Conservation (phyloP, 2,797 vertebrate genomes). For the Salarias fasciatus region DNA sequence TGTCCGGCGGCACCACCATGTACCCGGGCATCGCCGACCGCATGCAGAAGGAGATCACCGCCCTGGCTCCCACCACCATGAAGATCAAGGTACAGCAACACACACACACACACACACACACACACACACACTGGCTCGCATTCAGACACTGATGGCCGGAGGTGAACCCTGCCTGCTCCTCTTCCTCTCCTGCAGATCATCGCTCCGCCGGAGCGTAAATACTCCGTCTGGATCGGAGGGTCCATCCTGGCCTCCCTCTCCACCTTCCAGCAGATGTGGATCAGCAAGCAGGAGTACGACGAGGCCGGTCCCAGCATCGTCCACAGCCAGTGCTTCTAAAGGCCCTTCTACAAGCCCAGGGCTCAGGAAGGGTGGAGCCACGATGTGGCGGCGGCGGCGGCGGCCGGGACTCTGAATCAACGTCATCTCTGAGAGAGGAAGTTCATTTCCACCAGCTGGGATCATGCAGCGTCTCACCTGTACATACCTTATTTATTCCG, state of each 20-base stretch:
- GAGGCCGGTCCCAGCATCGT: constrained; percentile 96
- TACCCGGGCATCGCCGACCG: constrained; percentile 95
- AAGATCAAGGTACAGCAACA: constrained; percentile 86
- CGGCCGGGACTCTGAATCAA: constrained; percentile 19
- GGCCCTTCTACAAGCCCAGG: background rate
- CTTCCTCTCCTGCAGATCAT: constrained; percentile 86
- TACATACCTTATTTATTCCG: constrained; percentile 76
- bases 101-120: too few species aligned
- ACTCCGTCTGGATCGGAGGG: constrained; percentile 97
- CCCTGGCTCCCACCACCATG: constrained; percentile 93
- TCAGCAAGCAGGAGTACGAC: constrained; percentile 96
- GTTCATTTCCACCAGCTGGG: background rate
- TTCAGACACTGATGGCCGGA: too few species aligned
- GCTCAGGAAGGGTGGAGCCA: constrained; percentile 23
- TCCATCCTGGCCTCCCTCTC: constrained; percentile 97
- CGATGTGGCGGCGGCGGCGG: background rate
- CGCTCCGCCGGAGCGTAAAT: constrained; percentile 94
- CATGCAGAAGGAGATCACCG: constrained; percentile 96
- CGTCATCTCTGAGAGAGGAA: background rate
- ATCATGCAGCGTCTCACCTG: constrained; percentile 36
- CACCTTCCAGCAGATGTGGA: constrained; percentile 99
- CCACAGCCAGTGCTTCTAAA: constrained; percentile 97
- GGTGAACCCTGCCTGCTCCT: background rate
- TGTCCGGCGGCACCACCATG: constrained; percentile 96
- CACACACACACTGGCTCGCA: too few species aligned